phyloP scores from a whole-genome alignment of 2,888 invertebrate genomes.

The Platynereis dumerilii region DNA sequence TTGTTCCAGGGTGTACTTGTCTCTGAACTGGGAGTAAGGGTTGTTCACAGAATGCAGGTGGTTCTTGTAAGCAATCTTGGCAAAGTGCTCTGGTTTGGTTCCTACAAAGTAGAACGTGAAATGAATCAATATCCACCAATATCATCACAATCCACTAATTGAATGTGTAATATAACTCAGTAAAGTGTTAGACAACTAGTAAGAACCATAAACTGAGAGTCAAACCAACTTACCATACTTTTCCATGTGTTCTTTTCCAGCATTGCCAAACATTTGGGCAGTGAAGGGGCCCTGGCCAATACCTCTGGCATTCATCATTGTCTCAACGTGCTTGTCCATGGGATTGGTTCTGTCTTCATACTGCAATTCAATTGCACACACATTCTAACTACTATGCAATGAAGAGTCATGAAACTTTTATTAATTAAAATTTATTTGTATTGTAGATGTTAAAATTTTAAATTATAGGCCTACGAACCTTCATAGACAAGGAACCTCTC shows the following conservation, averaged over 20 bases:
- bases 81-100: slow-evolving; percentile 89
- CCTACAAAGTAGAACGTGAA: slow-evolving; percentile 62
- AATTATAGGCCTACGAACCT: slow-evolving; percentile 48
- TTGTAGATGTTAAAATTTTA: neutral
- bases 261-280: slow-evolving; percentile 96
- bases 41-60: slow-evolving; percentile 96
- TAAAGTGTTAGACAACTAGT: no score
- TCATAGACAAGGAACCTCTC: slow-evolving; percentile 81
- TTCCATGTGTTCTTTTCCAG: slow-evolving; percentile 93
- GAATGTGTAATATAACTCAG: no score
- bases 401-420: neutral
- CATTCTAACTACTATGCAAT: neutral
- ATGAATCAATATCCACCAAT: no score
- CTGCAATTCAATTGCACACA: slow-evolving; percentile 56
- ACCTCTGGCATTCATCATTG: slow-evolving; percentile 84
- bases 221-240: slow-evolving; percentile 79
- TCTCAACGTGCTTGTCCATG: slow-evolving; percentile 83
- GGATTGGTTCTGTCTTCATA: slow-evolving; percentile 59
- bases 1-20: slow-evolving; percentile 89
- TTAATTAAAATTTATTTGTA: neutral
- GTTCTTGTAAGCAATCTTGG: slow-evolving; percentile 97
- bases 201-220: no score
- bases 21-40: slow-evolving; percentile 93
- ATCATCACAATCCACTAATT: no score
- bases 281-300: slow-evolving; percentile 85